Base-by-base conservation (phyloP, 2,888 invertebrate genomes). In the Silvanus unidentatus region DNA sequence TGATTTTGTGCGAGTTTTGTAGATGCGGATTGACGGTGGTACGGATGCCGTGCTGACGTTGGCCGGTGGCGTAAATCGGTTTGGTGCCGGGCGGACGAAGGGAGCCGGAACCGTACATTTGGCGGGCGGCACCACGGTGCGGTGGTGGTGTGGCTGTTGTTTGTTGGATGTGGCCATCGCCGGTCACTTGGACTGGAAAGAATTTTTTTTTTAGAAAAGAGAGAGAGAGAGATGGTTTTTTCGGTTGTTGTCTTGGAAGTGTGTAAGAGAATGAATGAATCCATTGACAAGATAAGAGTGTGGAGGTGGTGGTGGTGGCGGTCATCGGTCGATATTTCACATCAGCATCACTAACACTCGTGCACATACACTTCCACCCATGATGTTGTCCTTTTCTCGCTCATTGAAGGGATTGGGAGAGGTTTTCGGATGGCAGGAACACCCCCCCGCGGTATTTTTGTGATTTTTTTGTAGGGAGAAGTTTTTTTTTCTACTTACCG, bases 101-200 rank as follows among this genome's bases (percentile, higher is more conserved):
- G 34, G 74, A 74, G 40, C 77, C 77, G 6, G 78, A 77, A 37
- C 78, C 78, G 54, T 73, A 76, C 72, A 78, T 77, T 60, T 78
- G 77, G 16, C 78, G 70, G 51, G 77, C 71, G 58, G 79, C 68
- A 62, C 76, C 76, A 28, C 73, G 76, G 50, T 70, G 71, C 15
- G 61, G 57, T 1, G 75, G 72, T 1, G 75, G 72, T 43, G 76
- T 75, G n/a, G 68, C 63, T 34, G 65, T 52, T 6, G 66, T 14
- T 22, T 22, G 22, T 22, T 3, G 4, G 8, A 22, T 5, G 3
- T 22, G 22, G 3, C 22, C 22, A 22, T 22, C 8, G 22, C 22
- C 22, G 22, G 22, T 5, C 8, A 22, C 22, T 22, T 22, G 4
- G 4, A 22, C 22, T 22, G 8, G 8, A 22, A 22, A 22, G 22